These are phyloP conservation scores for Brachypodius melanocephalos DNA, from an alignment of 2,113 vertebrate genomes.

Conservation along the genomic window DNA sequence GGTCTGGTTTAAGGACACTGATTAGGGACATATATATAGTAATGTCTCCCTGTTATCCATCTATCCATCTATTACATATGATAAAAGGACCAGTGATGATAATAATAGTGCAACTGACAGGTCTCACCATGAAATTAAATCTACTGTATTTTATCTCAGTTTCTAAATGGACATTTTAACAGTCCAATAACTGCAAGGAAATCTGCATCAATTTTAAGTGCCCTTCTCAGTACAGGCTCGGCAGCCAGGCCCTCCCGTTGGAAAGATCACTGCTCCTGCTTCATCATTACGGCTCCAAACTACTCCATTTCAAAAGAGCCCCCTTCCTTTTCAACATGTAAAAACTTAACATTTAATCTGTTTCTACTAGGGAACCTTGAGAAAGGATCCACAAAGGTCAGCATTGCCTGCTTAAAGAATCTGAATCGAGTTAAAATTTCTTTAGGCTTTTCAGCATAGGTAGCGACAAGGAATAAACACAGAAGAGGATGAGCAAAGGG, in stretches of 20 bases:
- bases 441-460: slow-evolving; percentile 51
- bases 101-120: slow-evolving; percentile 4
- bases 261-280: slow-evolving; percentile 38
- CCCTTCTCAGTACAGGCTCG: not conserved
- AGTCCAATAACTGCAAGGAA: not conserved
- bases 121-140: slow-evolving; percentile 42
- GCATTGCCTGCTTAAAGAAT: slow-evolving; percentile 31
- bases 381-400: slow-evolving; percentile 39
- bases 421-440: slow-evolving; percentile 18
- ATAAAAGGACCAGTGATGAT: slow-evolving; percentile 33
- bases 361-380: slow-evolving; percentile 28
- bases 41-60: slow-evolving; percentile 37
- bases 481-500: slow-evolving; percentile 57
- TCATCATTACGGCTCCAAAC: slow-evolving; percentile 49
- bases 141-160: slow-evolving; percentile 36
- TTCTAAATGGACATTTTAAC: slow-evolving; percentile 48
- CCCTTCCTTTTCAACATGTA: slow-evolving; percentile 18
- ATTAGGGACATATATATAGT: not conserved
- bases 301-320: slow-evolving; percentile 45
- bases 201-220: slow-evolving; percentile 52
- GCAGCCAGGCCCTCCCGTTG: slow-evolving; percentile 14
- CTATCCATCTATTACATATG: slow-evolving; percentile 36
- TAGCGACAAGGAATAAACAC: slow-evolving; percentile 63
- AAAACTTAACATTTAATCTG: slow-evolving; percentile 59
- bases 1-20: slow-evolving; percentile 20